Conservation (phyloP, 2,113 vertebrate genomes). For the Rynchops niger region DNA sequence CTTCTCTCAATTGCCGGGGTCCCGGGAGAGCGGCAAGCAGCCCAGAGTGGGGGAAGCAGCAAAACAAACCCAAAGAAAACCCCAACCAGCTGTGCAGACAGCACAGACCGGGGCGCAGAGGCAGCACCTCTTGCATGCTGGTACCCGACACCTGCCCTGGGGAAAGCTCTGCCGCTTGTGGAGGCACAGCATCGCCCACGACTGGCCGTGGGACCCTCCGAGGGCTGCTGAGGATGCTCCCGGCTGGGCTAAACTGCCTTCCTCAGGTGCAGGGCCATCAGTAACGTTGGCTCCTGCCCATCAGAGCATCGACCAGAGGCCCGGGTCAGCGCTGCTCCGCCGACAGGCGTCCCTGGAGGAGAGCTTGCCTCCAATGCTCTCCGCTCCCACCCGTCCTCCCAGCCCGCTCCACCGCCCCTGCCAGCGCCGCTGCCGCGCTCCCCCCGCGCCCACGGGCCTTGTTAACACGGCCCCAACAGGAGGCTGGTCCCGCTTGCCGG, state of each 20-base stretch:
- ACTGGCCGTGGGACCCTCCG: background rate
- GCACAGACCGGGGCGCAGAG: background rate
- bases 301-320: too few species aligned
- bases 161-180: background rate
- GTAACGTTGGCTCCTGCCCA: rapidly evolving
- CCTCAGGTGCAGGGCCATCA: background rate
- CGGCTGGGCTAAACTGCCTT: too few species aligned
- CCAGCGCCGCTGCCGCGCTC: background rate
- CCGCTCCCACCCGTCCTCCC: background rate
- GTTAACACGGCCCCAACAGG: conserved; percentile 49
- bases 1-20: conserved; percentile 9
- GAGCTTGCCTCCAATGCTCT: rapidly evolving
- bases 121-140: rapidly evolving
- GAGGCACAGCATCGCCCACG: background rate
- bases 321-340: background rate
- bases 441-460: background rate
- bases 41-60: background rate
- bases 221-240: background rate
- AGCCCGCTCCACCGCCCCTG: background rate
- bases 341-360: rapidly evolving
- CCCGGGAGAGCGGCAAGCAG: background rate
- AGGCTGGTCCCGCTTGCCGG: background rate
- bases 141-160: background rate
- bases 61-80: background rate
- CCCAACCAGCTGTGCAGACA: background rate